Evolutionary conservation across 2,797 vertebrate species (phyloP).

Genomic region (Eremophila alpestris): DNA sequence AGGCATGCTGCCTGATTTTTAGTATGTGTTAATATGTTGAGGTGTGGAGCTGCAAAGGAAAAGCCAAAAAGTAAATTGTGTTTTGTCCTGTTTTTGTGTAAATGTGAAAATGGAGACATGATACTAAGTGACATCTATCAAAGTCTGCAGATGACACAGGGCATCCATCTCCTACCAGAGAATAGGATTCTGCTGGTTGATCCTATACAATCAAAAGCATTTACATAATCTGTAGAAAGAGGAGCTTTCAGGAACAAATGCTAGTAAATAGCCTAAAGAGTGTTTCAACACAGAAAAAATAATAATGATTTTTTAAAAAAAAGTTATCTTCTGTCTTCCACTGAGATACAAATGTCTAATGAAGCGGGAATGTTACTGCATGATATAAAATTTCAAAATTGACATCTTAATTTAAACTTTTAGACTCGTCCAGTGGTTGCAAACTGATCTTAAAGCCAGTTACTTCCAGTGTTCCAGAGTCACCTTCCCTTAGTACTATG

Average conservation of each 20-base stretch:
- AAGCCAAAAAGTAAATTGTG: background rate
- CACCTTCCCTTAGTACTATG: background rate
- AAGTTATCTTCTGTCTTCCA: background rate
- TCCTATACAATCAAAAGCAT: background rate
- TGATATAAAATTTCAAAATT: background rate
- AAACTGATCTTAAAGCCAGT: background rate
- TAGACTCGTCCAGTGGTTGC: background rate
- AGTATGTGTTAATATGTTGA: background rate
- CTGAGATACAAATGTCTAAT: background rate
- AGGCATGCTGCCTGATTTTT: background rate
- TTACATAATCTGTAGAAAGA: background rate
- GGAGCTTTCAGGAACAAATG: background rate
- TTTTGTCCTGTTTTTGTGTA: background rate
- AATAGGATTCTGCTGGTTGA: background rate
- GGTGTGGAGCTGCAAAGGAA: background rate
- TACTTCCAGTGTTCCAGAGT: background rate
- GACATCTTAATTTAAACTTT: background rate
- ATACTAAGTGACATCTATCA: constrained; percentile 38
- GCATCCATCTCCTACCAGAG: background rate
- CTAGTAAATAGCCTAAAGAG: background rate
- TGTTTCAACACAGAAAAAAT: background rate
- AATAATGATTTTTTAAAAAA: background rate
- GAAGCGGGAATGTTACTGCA: background rate
- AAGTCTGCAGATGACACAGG: background rate
- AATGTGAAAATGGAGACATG: background rate